A percentile compares a stretch with the other conserved stretches of the same genome.
phyloP scores from a whole-genome alignment of 2,888 invertebrate species.

The Reticulitermes lucifugus region DNA sequence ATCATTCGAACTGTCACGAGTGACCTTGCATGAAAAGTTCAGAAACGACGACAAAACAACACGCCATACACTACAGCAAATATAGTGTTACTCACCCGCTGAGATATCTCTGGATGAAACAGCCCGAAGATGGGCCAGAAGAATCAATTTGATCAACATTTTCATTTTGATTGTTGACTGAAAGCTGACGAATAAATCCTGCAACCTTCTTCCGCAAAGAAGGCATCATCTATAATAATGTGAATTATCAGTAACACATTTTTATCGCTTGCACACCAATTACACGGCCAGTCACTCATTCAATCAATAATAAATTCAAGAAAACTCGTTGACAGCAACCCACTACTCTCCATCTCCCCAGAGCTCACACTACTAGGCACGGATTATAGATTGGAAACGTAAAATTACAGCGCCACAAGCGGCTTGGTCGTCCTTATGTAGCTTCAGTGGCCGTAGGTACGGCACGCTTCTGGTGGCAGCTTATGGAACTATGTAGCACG shows the following conservation, averaged over 20 bases:
- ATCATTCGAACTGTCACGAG: background rate
- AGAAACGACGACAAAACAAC: no score
- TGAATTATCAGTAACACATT: background rate
- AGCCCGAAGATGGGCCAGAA: slow-evolving; percentile 62
- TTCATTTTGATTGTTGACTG: slow-evolving; percentile 70
- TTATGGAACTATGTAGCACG: no score
- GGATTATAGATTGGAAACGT: no score
- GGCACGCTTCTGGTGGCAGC: no score
- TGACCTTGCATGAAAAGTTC: no score
- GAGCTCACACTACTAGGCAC: background rate
- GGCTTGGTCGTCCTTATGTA: no score
- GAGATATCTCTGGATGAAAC: slow-evolving; percentile 77
- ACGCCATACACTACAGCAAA: no score
- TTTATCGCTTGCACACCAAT: background rate
- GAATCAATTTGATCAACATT: slow-evolving; percentile 64
- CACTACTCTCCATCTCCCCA: background rate
- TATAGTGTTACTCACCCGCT: slow-evolving; percentile 70
- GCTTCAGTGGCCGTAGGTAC: no score
- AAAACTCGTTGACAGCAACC: background rate
- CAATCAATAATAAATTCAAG: slow-evolving; percentile 25
- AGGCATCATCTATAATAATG: slow-evolving; percentile 67
- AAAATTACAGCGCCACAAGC: no score
- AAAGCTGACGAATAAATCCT: slow-evolving; percentile 78
- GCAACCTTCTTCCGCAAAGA: slow-evolving; percentile 77
- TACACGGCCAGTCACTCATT: background rate